A percentile compares a stretch with the other conserved stretches of the same genome.
phyloP scores from a whole-genome alignment of 2,888 invertebrate species.

The Lingula anatina region DNA sequence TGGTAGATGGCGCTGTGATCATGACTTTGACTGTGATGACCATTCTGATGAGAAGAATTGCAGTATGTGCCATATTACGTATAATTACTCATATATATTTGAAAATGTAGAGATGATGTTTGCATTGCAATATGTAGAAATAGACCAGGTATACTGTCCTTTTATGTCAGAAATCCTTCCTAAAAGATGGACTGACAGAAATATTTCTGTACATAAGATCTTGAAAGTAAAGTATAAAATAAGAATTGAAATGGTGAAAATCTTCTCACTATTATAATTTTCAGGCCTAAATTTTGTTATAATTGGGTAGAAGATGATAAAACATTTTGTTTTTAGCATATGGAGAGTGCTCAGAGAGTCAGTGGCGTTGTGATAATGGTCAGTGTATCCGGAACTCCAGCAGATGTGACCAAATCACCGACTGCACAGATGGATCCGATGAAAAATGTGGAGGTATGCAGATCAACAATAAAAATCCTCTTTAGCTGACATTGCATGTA shows the following conservation, averaged over 20 bases:
- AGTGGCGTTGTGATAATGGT: constrained; percentile 65
- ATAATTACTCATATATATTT: neutral
- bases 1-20: constrained; percentile 67
- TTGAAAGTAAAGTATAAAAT: neutral
- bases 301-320: neutral
- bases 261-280: too few species aligned
- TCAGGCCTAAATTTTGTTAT: too few species aligned
- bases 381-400: constrained; percentile 58
- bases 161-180: too few species aligned
- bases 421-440: constrained; percentile 32
- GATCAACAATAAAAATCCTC: too few species aligned
- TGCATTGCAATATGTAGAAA: too few species aligned
- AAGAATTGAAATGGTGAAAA: too few species aligned
- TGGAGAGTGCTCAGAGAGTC: constrained; percentile 51
- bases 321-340: constrained; percentile 9
- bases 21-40: constrained; percentile 71
- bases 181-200: too few species aligned
- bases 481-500: too few species aligned
- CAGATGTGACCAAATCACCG: constrained; percentile 25
- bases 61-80: constrained; percentile 42
- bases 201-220: neutral
- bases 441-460: constrained; percentile 28
- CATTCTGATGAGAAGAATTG: constrained; percentile 76
- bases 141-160: too few species aligned
- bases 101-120: too few species aligned